Base-by-base conservation (phyloP, 1,140 invertebrate species). In the Tetragnatha versicolor region DNA sequence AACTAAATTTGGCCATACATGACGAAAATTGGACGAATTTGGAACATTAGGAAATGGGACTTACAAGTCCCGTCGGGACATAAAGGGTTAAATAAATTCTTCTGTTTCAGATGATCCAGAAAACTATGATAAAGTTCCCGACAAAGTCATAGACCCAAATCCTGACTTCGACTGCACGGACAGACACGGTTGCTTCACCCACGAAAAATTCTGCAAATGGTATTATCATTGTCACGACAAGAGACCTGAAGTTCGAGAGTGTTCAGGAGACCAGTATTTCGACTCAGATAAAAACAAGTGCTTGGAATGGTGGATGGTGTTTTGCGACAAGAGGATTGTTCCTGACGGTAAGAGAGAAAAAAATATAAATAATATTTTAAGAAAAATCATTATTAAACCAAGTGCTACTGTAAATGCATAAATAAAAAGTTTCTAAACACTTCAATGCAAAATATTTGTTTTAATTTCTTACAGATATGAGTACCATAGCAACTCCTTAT, bases 231-330 rank as follows among this genome's bases (percentile, higher is more conserved):
- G 76, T 33, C 63, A 79, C 20, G 76, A 79, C 25, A 79, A 79
- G 25, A 45, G 63, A n/a, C 63, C 76, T 1, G 76, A 68, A 47
- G 51, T 69, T 3, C 33, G 65, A n/a, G 76, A 79, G 49, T 79
- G 76, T 37, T 58, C 63, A 17, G 76, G 76, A 2, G 63, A 68
- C 37, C 47, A 69, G 51, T 69, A 20, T 6, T 79, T 79, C 20
- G 76, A 79, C 17, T 69, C 63, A 1, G 20, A 7, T 2, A 68
- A 65, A 12, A 68, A 68, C 27, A 79, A 79, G 35, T 79, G 76
- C 31, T 35, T 79, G n/a, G 76, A 79, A n/a, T 79, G 76, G 76
- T 79, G 76, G 76, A 79, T 79, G 76, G 76, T 69, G 2, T 31
- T 79, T 12, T 79, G 76, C 20, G 63, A 79, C 33, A 60, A 79